These are phyloP conservation scores for Hyles euphorbiae DNA, from an alignment of 1,140 invertebrate species.

Conservation along the genomic window DNA sequence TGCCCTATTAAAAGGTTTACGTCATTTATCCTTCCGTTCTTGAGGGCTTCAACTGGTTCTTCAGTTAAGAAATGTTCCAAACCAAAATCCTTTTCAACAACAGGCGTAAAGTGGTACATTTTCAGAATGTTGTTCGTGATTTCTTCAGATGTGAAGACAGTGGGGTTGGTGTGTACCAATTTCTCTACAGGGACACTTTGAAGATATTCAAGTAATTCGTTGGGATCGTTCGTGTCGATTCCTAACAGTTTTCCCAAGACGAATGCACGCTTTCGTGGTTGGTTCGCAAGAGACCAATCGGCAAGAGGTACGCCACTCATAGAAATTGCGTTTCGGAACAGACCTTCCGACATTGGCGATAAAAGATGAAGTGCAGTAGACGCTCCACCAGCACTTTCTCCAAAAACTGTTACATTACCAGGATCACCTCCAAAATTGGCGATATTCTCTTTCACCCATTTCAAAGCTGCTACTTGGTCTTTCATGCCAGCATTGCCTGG, in stretches of 20 bases:
- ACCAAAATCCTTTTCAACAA: constrained; percentile 54
- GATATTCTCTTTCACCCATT: constrained; percentile 55
- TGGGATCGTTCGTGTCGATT: constrained; percentile 31
- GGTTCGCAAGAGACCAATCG: constrained; percentile 33
- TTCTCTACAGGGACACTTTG: constrained; percentile 54
- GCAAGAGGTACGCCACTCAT: constrained; percentile 43
- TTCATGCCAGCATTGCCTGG: constrained; percentile 60
- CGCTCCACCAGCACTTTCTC: constrained; percentile 80
- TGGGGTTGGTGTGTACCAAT: constrained; percentile 44
- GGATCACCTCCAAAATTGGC: constrained; percentile 83
- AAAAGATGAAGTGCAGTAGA: constrained; percentile 33
- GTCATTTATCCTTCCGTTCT: constrained; percentile 60
- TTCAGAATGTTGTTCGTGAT: constrained; percentile 30
- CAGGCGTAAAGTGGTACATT: constrained; percentile 40
- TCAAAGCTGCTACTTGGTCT: constrained; percentile 54
- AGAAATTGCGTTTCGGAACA: constrained; percentile 39
- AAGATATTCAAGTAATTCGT: constrained; percentile 65
- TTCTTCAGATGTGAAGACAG: constrained; percentile 35
- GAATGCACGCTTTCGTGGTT: constrained; percentile 34
- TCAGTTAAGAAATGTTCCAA: constrained; percentile 46
- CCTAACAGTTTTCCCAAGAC: constrained; percentile 37
- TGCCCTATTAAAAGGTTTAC: constrained; percentile 77
- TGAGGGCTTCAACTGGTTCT: constrained; percentile 38
- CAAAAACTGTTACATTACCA: constrained; percentile 85
- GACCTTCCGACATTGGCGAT: constrained; percentile 65